Evolutionary conservation across 2,113 vertebrate genomes (phyloP).

Genomic region (Macheiramphus alcinus): DNA sequence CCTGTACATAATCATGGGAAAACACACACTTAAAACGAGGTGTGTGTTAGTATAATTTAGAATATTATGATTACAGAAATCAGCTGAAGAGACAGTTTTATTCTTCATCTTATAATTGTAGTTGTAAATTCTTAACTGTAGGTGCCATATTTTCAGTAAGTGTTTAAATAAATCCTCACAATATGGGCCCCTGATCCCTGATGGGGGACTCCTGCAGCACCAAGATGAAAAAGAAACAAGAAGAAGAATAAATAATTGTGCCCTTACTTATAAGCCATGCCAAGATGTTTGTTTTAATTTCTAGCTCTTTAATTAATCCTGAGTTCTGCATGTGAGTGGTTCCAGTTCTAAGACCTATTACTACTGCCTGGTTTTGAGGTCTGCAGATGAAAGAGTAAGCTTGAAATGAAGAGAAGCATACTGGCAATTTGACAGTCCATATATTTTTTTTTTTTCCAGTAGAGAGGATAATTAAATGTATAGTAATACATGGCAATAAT

Average conservation of each 20-base stretch:
- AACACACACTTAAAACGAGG: background rate
- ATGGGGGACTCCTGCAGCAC: background rate
- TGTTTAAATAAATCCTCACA: constrained; percentile 29
- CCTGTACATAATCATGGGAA: background rate
- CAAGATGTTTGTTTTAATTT: background rate
- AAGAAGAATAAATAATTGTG: background rate
- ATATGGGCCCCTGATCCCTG: background rate
- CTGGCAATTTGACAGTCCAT: background rate
- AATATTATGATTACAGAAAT: background rate
- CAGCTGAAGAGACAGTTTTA: background rate
- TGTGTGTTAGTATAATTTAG: background rate
- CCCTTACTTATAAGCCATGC: background rate
- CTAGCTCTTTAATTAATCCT: background rate
- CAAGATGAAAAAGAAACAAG: background rate
- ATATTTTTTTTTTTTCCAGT: background rate
- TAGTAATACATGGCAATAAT: background rate
- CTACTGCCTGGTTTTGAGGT: background rate
- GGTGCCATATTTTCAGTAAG: background rate
- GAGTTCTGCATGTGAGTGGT: background rate
- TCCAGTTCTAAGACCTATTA: background rate
- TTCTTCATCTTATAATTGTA: background rate
- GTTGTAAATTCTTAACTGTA: constrained; percentile 18
- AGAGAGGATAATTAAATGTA: background rate
- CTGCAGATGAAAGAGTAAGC: background rate
- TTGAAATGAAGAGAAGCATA: background rate